These are phyloP conservation scores for Callitettix versicolor DNA, from an alignment of 1,140 invertebrate genomes.

Conservation along the genomic window DNA sequence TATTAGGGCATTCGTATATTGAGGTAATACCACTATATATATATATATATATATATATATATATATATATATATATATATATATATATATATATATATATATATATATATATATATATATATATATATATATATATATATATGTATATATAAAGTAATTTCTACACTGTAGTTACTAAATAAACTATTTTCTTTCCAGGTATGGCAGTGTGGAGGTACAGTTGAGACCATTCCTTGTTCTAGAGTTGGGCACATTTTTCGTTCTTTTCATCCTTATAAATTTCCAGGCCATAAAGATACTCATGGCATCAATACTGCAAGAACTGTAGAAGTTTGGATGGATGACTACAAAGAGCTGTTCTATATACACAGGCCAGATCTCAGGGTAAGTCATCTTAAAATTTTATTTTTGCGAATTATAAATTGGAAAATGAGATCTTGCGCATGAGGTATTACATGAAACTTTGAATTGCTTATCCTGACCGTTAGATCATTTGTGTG, in stretches of 20 bases:
- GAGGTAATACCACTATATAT: background rate
- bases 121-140: background rate
- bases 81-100: background rate
- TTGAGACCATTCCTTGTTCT: slow-evolving; percentile 92
- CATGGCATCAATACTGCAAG: slow-evolving; percentile 81
- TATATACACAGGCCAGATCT: slow-evolving; percentile 71
- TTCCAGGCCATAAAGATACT: slow-evolving; percentile 76
- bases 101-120: background rate
- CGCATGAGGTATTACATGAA: background rate
- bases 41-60: too few relatives aligned
- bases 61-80: background rate
- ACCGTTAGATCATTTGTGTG: too few relatives aligned
- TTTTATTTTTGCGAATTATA: slow-evolving; percentile 28
- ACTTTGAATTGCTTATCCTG: background rate
- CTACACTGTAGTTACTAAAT: background rate
- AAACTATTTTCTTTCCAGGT: slow-evolving; percentile 50
- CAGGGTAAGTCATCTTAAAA: slow-evolving; percentile 42
- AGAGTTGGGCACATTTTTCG: slow-evolving; percentile 97
- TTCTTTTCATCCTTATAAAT: slow-evolving; percentile 83
- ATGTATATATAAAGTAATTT: background rate
- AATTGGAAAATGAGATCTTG: slow-evolving; percentile 26
- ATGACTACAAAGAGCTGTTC: slow-evolving; percentile 78
- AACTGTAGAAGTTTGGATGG: slow-evolving; percentile 87
- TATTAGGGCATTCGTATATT: too few relatives aligned
- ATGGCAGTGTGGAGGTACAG: slow-evolving; percentile 92